Evolutionary conservation across 2,797 vertebrate species (phyloP).

Genomic region (Adelosebastes latens): DNA sequence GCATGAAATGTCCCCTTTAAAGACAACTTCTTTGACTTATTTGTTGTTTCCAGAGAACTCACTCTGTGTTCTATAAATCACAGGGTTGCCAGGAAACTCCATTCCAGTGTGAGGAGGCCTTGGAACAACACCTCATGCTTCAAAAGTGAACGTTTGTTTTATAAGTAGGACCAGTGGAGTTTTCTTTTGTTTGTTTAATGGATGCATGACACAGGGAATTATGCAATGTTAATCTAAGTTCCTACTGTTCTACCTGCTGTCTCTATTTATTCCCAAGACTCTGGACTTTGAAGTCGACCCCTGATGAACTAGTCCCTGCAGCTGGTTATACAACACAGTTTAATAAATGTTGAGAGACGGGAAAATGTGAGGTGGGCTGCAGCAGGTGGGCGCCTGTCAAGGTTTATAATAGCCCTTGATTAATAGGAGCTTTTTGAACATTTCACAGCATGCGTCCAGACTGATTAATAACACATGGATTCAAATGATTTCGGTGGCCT

Average conservation of each 20-base stretch:
- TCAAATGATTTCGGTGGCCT: conserved; percentile 28
- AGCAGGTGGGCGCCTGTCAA: conserved; percentile 21
- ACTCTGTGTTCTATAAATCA: too few relatives aligned
- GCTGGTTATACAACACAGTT: neutral
- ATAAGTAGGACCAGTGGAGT: neutral
- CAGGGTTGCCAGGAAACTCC: too few relatives aligned
- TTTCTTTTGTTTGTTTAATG: neutral
- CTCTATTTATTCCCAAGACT: neutral
- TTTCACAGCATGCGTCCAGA: conserved; percentile 24
- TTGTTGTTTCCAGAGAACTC: too few relatives aligned
- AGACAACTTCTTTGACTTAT: too few relatives aligned
- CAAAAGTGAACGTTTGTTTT: too few relatives aligned
- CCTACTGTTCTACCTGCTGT: neutral
- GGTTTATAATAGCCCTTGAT: conserved; percentile 35
- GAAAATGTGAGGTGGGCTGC: neutral
- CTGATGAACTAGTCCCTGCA: neutral
- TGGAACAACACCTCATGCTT: too few relatives aligned
- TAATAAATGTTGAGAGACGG: neutral
- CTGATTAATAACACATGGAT: conserved; percentile 51
- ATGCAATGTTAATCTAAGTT: neutral
- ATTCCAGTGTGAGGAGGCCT: too few relatives aligned
- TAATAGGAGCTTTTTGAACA: conserved; percentile 39
- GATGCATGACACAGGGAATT: neutral
- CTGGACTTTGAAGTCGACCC: neutral
- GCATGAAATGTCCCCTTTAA: too few relatives aligned